phyloP scores from a whole-genome alignment of 2,113 vertebrate species.

The Gymnocephalus cernua region DNA sequence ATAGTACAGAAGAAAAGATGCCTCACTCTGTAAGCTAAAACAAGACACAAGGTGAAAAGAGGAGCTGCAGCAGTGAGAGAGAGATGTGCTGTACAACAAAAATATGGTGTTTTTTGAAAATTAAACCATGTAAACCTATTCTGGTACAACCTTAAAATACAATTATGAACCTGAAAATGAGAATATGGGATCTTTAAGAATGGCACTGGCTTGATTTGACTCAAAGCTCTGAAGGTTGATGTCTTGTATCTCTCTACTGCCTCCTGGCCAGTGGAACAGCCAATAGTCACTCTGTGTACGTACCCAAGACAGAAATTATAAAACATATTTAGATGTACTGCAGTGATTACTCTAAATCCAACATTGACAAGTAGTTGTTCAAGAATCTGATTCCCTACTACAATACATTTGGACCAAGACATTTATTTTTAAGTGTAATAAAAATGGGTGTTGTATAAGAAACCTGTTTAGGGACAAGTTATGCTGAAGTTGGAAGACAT shows the following conservation, averaged over 20 bases:
- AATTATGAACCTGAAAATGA: no score
- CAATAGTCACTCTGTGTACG: not conserved
- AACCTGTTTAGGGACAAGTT: not conserved
- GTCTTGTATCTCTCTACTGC: not conserved
- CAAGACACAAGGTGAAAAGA: no score
- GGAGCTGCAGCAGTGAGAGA: no score
- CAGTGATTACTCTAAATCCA: not conserved
- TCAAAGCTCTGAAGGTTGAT: not conserved
- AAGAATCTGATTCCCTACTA: not conserved
- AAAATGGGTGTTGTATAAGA: not conserved
- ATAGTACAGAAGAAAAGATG: no score
- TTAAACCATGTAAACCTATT: no score
- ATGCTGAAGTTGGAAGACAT: not conserved
- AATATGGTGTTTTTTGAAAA: no score
- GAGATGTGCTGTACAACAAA: no score
- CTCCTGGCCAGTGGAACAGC: not conserved
- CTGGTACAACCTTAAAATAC: no score
- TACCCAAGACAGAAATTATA: not conserved
- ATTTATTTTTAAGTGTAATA: not conserved
- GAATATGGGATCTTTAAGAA: no score
- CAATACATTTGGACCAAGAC: not conserved
- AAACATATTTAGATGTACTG: not conserved
- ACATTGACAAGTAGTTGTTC: not conserved
- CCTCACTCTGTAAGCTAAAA: no score
- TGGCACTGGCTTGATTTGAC: not conserved